Base-by-base conservation (phyloP, 2,888 invertebrate genomes). In the Drosophila merina region DNA sequence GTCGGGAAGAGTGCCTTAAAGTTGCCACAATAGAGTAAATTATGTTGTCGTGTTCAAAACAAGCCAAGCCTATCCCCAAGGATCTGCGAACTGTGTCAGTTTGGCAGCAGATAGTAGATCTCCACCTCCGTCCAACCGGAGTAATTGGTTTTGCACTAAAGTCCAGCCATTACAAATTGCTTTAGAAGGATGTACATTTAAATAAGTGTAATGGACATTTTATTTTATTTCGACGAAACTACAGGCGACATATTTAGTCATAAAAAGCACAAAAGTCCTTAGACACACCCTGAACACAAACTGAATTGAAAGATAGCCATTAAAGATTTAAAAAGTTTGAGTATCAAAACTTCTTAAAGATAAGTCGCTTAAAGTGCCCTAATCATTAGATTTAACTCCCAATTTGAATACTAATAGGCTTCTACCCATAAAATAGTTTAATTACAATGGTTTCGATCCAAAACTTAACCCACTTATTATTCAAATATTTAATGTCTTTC, bases 21-120 rank as follows among this genome's bases (percentile, higher is more conserved):
- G 76, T 45, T 51, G 8, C 20, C 48, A 44, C 44, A 44, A 20
- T 6, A 36, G 70, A 62, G 45, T 44, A 75, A 82, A 86, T 82
- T 83, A 86, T 80, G 78, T 73, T 82, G 84, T 80, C 86, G 84
- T 86, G 80, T 75, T 45, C 55, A 28, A 48, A 42, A 20, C 36
- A 52, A 57, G 75, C 83, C 84, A 86, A 85, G 88, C 84, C 84
- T 87, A 85, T 85, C 83, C 88, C 83, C 57, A 33, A 74, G 76
- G 76, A 70, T 71, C 52, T 36, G 62, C 55, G 26, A 70, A 86
- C 72, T 86, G 67, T 82, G 82, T 82, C 82, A 82, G 74, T 76
- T 59, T 71, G 51, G 63, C 66, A 70, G 75, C 66, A 68, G 56
- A 75, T 83, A 79, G 72, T 70, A 66, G 8, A 8, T 10, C 51